A percentile compares a stretch with the other conserved stretches of the same genome.
Evolutionary conservation across 2,113 vertebrate genomes (phyloP).

Genomic region (Phyllopteryx taeniolatus): DNA sequence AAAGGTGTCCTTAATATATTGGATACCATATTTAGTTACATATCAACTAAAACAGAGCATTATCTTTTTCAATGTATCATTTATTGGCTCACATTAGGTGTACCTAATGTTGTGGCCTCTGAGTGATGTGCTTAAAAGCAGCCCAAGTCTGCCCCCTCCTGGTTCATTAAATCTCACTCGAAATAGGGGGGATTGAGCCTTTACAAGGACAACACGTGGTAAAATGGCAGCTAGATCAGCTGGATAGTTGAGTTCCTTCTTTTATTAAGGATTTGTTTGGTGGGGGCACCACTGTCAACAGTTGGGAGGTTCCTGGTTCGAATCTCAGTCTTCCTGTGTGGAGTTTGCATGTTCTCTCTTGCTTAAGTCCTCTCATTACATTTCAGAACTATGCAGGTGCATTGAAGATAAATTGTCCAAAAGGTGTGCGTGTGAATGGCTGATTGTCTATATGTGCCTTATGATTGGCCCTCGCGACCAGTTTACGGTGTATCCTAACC

Average conservation of each 20-base stretch:
- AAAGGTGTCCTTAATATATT: background rate
- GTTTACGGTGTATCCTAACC: background rate
- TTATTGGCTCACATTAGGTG: background rate
- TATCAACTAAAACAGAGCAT: background rate
- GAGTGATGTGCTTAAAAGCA: constrained; percentile 7
- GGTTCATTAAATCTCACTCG: constrained; percentile 10
- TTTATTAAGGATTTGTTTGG: too few relatives aligned
- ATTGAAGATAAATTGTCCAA: background rate
- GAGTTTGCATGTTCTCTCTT: background rate
- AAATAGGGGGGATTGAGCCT: background rate
- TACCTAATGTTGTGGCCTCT: background rate
- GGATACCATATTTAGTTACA: background rate
- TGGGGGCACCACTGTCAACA: background rate
- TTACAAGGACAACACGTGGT: background rate
- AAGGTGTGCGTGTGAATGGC: background rate
- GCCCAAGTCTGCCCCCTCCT: constrained; percentile 58
- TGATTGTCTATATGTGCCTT: too few relatives aligned
- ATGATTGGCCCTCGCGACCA: background rate
- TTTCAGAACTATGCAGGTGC: background rate
- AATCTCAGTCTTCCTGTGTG: background rate
- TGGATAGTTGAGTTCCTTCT: background rate
- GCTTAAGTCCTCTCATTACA: background rate
- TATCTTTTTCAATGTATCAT: background rate
- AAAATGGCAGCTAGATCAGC: background rate
- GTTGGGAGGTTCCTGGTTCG: background rate